Evolutionary conservation across 92 coral and sea anemone species (phyloP).

Genomic region (Paragorgia papillata): DNA sequence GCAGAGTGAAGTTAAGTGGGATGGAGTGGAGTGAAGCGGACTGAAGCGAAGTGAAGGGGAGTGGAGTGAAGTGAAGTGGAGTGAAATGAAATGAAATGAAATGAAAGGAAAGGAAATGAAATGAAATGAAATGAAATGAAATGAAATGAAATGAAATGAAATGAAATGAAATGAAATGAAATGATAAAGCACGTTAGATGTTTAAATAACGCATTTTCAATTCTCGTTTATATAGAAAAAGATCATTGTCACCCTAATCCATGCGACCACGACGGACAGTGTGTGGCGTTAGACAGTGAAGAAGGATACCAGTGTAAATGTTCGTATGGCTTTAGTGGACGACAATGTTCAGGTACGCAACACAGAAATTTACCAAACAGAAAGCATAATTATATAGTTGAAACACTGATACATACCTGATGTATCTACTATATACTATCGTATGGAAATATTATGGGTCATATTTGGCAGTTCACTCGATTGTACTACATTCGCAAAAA

Average conservation of each 20-base stretch:
- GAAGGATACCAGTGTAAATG: slow-evolving; percentile 88
- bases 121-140: not conserved
- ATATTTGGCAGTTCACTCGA: too few relatives aligned
- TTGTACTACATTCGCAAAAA: too few relatives aligned
- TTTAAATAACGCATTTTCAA: not conserved
- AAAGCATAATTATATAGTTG: too few relatives aligned
- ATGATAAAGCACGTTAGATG: too few relatives aligned
- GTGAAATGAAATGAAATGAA: not conserved
- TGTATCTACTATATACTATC: too few relatives aligned
- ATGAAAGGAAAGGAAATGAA: not conserved
- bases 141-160: not conserved
- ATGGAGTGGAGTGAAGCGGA: not conserved
- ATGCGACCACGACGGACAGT: slow-evolving; percentile 79
- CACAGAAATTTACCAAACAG: not conserved
- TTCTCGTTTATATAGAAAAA: slow-evolving; percentile 58
- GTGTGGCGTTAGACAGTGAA: slow-evolving; percentile 79
- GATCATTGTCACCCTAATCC: slow-evolving; percentile 97
- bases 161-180: not conserved
- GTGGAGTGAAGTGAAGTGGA: not conserved
- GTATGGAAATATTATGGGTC: too few relatives aligned
- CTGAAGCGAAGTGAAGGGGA: not conserved
- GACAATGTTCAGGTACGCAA: slow-evolving; percentile 74
- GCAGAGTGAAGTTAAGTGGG: not conserved
- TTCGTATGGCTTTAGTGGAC: slow-evolving; percentile 80
- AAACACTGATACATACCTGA: not conserved